Evolutionary conservation across 2,113 vertebrate species (phyloP).

Genomic region (Stigmatopora argus): DNA sequence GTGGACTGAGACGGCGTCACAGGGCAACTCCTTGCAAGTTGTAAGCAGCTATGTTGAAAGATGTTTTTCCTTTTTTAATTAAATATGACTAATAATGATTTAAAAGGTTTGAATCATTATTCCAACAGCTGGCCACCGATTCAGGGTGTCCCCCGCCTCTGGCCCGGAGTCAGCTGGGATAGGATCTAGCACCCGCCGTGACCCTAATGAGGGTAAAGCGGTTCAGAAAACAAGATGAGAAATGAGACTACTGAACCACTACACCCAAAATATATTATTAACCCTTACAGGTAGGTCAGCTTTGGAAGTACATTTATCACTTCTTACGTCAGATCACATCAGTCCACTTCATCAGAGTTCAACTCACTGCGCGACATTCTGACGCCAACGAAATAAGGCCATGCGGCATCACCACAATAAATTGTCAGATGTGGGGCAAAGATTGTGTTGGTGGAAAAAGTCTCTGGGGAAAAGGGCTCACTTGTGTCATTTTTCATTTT

Average conservation of each 20-base stretch:
- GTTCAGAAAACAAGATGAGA: no score
- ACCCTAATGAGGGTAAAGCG: no score
- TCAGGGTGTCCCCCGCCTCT: no score
- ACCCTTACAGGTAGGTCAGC: background rate
- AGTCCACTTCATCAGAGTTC: background rate
- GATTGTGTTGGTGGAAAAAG: background rate
- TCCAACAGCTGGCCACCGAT: no score
- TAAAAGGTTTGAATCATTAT: no score
- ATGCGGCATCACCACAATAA: constrained; percentile 4
- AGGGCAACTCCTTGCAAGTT: no score
- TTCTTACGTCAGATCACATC: constrained; percentile 1
- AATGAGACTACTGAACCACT: background rate
- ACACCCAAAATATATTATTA: background rate
- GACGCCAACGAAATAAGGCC: background rate
- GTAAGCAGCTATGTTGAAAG: no score
- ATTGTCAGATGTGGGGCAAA: background rate
- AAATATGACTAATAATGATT: no score
- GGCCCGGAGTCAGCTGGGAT: no score
- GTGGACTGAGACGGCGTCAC: no score
- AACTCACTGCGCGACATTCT: background rate
- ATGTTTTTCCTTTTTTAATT: no score
- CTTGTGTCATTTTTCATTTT: background rate
- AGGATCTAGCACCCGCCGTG: no score
- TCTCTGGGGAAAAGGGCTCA: background rate
- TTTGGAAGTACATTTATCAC: background rate